phyloP scores from a whole-genome alignment of 2,888 invertebrate species.

The Dioctria linearis region DNA sequence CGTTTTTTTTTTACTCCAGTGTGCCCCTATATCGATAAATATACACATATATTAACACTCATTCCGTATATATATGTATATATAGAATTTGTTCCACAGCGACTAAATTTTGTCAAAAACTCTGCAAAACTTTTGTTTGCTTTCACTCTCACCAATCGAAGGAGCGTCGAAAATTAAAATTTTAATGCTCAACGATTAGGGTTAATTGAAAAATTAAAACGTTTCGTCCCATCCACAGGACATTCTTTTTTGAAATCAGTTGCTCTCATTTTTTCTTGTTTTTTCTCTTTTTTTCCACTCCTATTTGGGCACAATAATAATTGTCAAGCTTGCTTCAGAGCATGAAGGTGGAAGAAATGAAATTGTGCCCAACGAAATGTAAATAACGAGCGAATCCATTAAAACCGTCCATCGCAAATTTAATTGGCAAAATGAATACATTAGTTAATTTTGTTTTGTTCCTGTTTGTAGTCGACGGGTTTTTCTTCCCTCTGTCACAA shows the following conservation, averaged over 20 bases:
- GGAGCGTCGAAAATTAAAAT: not conserved
- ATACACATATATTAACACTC: no score
- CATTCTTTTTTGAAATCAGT: not conserved
- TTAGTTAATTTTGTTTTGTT: slow-evolving; percentile 8
- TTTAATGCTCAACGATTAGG: not conserved
- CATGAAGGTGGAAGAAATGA: slow-evolving; percentile 6
- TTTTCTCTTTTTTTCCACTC: not conserved
- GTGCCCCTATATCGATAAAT: no score
- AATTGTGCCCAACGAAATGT: slow-evolving; percentile 27
- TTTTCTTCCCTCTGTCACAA: not conserved
- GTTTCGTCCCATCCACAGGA: not conserved
- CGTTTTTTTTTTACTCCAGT: no score
- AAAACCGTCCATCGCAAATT: slow-evolving; percentile 15
- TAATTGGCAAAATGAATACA: slow-evolving; percentile 25
- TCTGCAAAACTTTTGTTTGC: no score
- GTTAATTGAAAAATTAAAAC: slow-evolving; percentile 10
- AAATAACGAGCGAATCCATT: slow-evolving; percentile 26
- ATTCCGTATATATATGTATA: no score
- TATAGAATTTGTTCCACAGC: no score
- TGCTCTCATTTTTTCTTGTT: not conserved
- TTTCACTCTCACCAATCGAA: no score
- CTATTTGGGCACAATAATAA: not conserved
- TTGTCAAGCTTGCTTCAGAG: not conserved
- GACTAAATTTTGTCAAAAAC: no score
- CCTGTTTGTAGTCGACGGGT: not conserved